Percentiles rank a stretch among this genome's conserved stretches.
Conservation (phyloP, 2,888 invertebrate species). For the Pristionchus mayeri region DNA sequence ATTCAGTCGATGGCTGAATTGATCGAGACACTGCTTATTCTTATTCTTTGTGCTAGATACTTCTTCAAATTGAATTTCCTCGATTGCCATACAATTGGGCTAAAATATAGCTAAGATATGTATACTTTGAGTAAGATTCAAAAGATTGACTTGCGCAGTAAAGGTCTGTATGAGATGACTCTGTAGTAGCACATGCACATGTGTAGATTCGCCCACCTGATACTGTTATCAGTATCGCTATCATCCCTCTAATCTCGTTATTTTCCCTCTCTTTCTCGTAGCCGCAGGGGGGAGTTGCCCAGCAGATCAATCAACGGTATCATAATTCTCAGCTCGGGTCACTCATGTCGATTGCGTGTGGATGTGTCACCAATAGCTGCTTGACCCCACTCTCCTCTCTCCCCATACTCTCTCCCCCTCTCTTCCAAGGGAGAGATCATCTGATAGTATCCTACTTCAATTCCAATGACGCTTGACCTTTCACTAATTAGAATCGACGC, state of each 20-base stretch:
- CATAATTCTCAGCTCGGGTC: not conserved
- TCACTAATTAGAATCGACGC: not conserved
- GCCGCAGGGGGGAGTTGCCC: not conserved
- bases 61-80: not conserved
- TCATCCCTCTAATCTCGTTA: not conserved
- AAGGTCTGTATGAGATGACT: too few species aligned
- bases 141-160: not conserved
- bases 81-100: not conserved
- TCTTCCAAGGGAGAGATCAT: not conserved
- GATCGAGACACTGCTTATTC: too few species aligned
- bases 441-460: too few species aligned
- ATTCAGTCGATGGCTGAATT: too few species aligned
- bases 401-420: not conserved
- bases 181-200: too few species aligned
- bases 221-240: not conserved
- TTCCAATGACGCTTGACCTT: too few species aligned
- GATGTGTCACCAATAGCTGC: too few species aligned
- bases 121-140: too few species aligned
- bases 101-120: not conserved
- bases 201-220: too few species aligned
- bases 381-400: not conserved
- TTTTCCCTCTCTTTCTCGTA: not conserved
- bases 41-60: too few species aligned
- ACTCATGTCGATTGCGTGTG: too few species aligned
- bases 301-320: not conserved